Percentiles rank a stretch among this genome's conserved stretches.
These are phyloP conservation scores for Dolichallabes microphthalmus DNA, from an alignment of 2,113 vertebrate genomes.

Conservation along the genomic window DNA sequence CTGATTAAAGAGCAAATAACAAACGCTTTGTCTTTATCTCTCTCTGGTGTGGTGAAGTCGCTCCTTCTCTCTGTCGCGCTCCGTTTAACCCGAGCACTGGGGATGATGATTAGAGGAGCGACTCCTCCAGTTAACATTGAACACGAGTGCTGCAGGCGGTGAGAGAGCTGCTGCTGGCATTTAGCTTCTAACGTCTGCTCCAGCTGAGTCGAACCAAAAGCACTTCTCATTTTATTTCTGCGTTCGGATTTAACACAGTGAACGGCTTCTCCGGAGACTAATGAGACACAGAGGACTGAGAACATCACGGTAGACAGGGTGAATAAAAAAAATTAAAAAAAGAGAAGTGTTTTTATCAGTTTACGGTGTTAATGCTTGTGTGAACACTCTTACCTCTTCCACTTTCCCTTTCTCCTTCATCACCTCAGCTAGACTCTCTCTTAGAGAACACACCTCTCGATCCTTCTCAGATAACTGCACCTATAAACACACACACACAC, in stretches of 20 bases:
- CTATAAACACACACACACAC: constrained; percentile 61
- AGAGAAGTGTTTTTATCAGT: not conserved
- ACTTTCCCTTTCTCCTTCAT: constrained; percentile 80
- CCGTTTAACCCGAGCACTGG: constrained; percentile 47
- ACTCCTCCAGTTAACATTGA: constrained; percentile 76
- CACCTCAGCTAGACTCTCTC: constrained; percentile 77
- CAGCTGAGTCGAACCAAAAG: constrained; percentile 34
- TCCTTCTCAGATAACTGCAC: constrained; percentile 84
- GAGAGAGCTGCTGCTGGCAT: constrained; percentile 70
- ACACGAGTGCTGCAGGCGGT: constrained; percentile 72
- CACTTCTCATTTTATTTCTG: constrained; percentile 6
- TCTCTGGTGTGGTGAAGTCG: constrained; percentile 15
- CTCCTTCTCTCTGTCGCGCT: constrained; percentile 16
- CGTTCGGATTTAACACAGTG: not conserved
- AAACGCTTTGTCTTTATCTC: not conserved
- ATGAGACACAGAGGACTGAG: not conserved
- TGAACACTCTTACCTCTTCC: constrained; percentile 65
- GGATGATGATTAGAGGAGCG: constrained; percentile 71
- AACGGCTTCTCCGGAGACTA: not conserved
- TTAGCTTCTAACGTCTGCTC: constrained; percentile 60
- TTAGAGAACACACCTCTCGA: constrained; percentile 80
- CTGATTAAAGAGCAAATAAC: not conserved
- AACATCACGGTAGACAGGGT: not conserved
- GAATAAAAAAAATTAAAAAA: not conserved
- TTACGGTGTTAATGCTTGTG: not conserved